phyloP scores from a whole-genome alignment of 2,113 vertebrate genomes.

The Grantiella picta region DNA sequence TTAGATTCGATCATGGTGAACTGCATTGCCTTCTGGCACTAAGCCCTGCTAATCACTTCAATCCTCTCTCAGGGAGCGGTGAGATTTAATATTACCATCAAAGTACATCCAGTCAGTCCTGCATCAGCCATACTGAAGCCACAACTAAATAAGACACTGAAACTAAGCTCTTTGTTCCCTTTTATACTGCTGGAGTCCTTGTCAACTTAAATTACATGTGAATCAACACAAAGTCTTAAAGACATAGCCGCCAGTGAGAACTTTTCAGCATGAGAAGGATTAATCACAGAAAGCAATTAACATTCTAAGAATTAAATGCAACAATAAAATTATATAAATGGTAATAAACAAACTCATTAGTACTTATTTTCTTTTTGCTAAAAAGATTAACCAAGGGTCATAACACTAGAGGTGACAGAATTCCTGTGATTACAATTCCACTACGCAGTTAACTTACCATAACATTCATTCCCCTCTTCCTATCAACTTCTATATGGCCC shows the following conservation, averaged over 20 bases:
- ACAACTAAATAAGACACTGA: slow-evolving; percentile 43
- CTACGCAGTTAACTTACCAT: not conserved
- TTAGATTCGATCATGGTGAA: not conserved
- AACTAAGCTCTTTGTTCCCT: slow-evolving; percentile 26
- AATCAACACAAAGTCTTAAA: slow-evolving; percentile 31
- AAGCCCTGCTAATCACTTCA: slow-evolving; percentile 41
- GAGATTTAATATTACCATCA: slow-evolving; percentile 30
- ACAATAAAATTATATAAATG: slow-evolving; percentile 1
- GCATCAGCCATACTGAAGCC: not conserved
- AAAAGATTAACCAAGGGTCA: slow-evolving; percentile 19
- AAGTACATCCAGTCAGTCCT: slow-evolving; percentile 15
- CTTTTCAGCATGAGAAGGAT: not conserved
- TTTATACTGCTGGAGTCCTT: not conserved
- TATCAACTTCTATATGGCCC: not conserved
- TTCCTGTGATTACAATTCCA: not conserved
- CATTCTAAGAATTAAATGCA: not conserved
- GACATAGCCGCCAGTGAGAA: not conserved
- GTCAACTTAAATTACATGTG: slow-evolving; percentile 33
- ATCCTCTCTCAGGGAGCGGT: slow-evolving; percentile 30
- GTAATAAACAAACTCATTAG: slow-evolving; percentile 34
- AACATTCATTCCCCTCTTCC: not conserved
- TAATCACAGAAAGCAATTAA: slow-evolving; percentile 38
- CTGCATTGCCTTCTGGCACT: not conserved
- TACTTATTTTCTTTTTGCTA: not conserved
- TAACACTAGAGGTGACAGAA: not conserved